These are phyloP conservation scores for Tetrao urogallus DNA, from an alignment of 2,113 vertebrate species.

Conservation along the genomic window DNA sequence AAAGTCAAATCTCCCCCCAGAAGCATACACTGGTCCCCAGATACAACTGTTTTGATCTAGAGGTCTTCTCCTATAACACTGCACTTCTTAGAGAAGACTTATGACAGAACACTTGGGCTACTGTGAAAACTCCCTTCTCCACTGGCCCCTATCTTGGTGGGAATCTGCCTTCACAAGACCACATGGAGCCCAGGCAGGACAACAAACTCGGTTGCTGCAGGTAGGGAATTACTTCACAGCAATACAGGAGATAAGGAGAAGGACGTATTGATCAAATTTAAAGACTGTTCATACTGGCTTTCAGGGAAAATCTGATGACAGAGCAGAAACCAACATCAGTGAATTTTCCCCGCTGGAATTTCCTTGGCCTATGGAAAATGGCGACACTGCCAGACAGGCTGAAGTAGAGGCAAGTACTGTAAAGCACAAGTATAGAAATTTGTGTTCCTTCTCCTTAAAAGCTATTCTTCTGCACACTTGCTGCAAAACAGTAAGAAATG, in stretches of 20 bases:
- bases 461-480: background rate
- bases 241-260: background rate
- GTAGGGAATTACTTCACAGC: background rate
- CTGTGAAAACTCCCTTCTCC: background rate
- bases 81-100: background rate
- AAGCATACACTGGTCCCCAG: background rate
- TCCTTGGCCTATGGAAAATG: background rate
- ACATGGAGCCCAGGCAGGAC: background rate
- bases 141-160: background rate
- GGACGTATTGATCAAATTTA: background rate
- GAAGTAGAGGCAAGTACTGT: background rate
- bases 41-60: background rate
- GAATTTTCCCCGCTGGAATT: background rate
- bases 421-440: background rate
- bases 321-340: background rate
- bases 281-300: background rate
- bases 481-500: background rate
- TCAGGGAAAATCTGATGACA: background rate
- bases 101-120: background rate
- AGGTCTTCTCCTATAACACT: background rate
- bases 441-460: background rate
- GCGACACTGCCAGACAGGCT: background rate
- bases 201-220: background rate
- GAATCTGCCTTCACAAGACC: background rate
- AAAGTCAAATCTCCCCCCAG: background rate